Evolutionary conservation across 1,140 invertebrate genomes (phyloP).

Genomic region (Hermetia illucens): DNA sequence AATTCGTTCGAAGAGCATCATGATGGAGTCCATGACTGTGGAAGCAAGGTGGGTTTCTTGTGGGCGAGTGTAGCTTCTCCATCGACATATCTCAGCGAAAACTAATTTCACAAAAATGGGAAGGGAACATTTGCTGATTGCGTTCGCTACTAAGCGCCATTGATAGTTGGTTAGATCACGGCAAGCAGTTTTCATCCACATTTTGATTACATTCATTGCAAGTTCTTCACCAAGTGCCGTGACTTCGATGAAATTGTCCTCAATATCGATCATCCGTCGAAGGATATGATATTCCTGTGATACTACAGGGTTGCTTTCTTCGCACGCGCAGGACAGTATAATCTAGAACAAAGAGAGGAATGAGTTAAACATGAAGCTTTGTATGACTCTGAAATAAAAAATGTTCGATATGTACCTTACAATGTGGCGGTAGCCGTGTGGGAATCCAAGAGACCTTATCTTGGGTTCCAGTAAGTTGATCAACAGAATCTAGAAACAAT

Average conservation of each 20-base stretch:
- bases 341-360: slow-evolving; percentile 41
- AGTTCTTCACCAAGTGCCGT: slow-evolving; percentile 82
- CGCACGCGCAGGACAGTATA: slow-evolving; percentile 77
- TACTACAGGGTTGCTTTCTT: slow-evolving; percentile 72
- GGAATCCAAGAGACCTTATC: slow-evolving; percentile 95
- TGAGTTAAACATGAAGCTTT: slow-evolving; percentile 2
- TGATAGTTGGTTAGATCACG: slow-evolving; percentile 84
- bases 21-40: slow-evolving; percentile 95
- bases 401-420: slow-evolving; percentile 55
- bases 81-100: slow-evolving; percentile 89
- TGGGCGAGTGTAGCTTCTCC: slow-evolving; percentile 91
- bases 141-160: slow-evolving; percentile 88
- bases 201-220: slow-evolving; percentile 83
- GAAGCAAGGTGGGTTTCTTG: slow-evolving; percentile 83
- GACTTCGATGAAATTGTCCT: slow-evolving; percentile 88
- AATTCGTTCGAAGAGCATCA: slow-evolving; percentile 89
- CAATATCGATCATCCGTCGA: slow-evolving; percentile 75
- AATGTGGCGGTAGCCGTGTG: slow-evolving; percentile 71
- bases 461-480: slow-evolving; percentile 88
- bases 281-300: slow-evolving; percentile 77
- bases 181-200: slow-evolving; percentile 87
- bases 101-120: slow-evolving; percentile 97
- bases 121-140: slow-evolving; percentile 82
- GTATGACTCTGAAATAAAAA: not conserved
- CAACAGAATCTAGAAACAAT: slow-evolving; percentile 83